Conservation (phyloP, 2,113 vertebrate species). For the Megatriorchis doriae region DNA sequence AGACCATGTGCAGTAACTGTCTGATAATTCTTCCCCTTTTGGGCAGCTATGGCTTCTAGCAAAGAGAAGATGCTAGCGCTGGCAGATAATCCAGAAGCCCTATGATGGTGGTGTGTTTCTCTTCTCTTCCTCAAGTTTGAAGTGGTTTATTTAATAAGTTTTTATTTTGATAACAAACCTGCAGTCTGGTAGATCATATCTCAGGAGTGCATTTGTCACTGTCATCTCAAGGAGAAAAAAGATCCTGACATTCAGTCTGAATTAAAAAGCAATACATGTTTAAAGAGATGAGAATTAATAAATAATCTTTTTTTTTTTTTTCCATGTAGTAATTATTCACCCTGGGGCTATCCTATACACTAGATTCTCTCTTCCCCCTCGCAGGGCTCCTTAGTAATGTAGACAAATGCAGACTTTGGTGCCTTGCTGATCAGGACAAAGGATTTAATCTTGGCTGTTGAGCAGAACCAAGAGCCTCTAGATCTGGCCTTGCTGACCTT, state of each 20-base stretch:
- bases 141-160: background rate
- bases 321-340: background rate
- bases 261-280: constrained; percentile 15
- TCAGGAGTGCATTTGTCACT: background rate
- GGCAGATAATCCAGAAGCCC: background rate
- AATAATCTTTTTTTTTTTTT: background rate
- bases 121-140: background rate
- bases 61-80: background rate
- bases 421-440: background rate
- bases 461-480: background rate
- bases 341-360: background rate
- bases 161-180: background rate
- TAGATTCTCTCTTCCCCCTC: background rate
- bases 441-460: background rate
- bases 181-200: background rate
- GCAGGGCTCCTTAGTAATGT: background rate
- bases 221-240: background rate
- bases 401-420: background rate
- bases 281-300: background rate
- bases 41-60: background rate
- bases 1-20: background rate
- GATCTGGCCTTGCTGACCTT: background rate
- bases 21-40: background rate
- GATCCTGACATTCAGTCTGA: background rate
- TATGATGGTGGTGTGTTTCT: background rate